A percentile compares a stretch with the other conserved stretches of the same genome.
Conservation (phyloP, 2,113 vertebrate species). For the Saguinus midas region DNA sequence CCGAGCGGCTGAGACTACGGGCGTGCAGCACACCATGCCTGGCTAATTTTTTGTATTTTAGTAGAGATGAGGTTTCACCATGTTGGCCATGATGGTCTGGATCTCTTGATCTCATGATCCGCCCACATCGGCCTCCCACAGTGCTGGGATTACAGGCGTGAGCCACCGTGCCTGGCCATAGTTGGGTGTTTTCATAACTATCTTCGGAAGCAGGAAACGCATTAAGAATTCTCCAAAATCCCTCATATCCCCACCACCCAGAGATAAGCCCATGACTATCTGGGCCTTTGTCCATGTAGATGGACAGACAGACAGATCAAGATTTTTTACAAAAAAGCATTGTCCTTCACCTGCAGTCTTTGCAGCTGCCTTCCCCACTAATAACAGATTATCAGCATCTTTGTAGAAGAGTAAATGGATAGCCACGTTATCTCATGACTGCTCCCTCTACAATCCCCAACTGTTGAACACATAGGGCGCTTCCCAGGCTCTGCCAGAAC, state of each 20-base stretch:
- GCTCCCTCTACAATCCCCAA: neutral
- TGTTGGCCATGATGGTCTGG: neutral
- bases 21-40: neutral
- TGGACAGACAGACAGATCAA: neutral
- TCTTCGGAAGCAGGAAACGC: neutral
- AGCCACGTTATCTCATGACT: accelerated
- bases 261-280: neutral
- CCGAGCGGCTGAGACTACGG: neutral
- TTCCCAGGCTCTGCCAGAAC: neutral
- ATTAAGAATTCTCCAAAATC: neutral
- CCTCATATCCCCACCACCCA: neutral
- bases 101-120: neutral
- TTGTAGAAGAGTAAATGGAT: neutral
- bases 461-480: accelerated
- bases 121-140: neutral
- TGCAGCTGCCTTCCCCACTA: neutral
- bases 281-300: neutral
- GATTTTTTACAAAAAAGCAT: neutral
- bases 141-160: neutral
- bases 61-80: neutral
- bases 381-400: neutral
- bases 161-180: neutral
- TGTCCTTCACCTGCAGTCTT: neutral
- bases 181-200: neutral
- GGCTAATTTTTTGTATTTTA: neutral